phyloP scores from a whole-genome alignment of 2,888 invertebrate species.

The Fissipunctia ypsillon region DNA sequence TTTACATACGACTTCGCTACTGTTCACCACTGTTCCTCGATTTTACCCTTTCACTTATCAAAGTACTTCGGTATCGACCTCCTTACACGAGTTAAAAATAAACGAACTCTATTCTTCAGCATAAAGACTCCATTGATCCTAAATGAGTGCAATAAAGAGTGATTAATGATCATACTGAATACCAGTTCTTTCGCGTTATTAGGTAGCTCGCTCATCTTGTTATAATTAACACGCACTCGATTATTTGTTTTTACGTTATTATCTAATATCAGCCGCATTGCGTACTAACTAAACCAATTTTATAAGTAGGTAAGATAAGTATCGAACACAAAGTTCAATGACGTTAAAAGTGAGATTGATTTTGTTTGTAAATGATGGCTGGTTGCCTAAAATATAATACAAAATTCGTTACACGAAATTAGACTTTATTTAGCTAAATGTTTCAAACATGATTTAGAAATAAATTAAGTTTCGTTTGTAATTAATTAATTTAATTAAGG shows the following conservation, averaged over 20 bases:
- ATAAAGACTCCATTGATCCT: constrained; percentile 83
- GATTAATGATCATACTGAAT: constrained; percentile 81
- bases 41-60: constrained; percentile 68
- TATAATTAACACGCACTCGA: constrained; percentile 60
- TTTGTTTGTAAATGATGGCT: constrained; percentile 26
- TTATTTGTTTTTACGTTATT: constrained; percentile 56
- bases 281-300: constrained; percentile 53
- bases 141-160: constrained; percentile 81
- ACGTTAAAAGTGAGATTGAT: constrained; percentile 33
- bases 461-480: constrained; percentile 21
- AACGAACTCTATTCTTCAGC: constrained; percentile 74
- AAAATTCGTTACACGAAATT: constrained; percentile 7
- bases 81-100: constrained; percentile 77
- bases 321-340: constrained; percentile 58
- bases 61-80: constrained; percentile 68
- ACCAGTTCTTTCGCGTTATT: constrained; percentile 68
- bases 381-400: neutral
- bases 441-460: constrained; percentile 14
- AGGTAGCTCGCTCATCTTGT: constrained; percentile 62
- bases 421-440: constrained; percentile 2
- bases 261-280: constrained; percentile 57
- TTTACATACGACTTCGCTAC: neutral
- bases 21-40: constrained; percentile 10
- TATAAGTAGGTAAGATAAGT: constrained; percentile 54
- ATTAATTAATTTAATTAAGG: constrained; percentile 53